Evolutionary conservation across 2,888 invertebrate species (phyloP).

Genomic region (Polydrusus pterygomalis): DNA sequence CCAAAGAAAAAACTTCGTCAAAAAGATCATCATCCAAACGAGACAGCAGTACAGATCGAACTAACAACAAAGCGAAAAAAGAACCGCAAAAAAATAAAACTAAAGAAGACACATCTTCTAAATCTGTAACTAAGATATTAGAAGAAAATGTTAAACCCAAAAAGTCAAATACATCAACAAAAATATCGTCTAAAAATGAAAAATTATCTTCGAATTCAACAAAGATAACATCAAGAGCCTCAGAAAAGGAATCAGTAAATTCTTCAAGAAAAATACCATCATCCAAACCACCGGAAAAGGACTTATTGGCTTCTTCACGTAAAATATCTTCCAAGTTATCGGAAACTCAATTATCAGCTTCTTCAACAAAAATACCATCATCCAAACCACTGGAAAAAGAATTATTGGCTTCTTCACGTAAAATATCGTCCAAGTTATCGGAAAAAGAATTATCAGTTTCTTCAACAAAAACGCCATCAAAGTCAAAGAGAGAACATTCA

Average conservation of each 20-base stretch:
- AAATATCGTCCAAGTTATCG: background rate
- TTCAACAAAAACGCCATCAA: background rate
- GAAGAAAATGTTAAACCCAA: conserved; percentile 21
- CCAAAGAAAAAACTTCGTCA: conserved; percentile 45
- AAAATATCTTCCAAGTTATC: background rate
- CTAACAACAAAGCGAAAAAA: conserved; percentile 45
- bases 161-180: conserved; percentile 20
- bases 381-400: background rate
- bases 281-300: background rate
- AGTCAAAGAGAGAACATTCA: background rate
- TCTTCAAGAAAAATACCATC: background rate
- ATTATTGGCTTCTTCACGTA: background rate
- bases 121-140: conserved; percentile 25
- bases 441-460: background rate
- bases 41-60: conserved; percentile 52
- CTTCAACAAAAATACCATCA: background rate
- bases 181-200: background rate
- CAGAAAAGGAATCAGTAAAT: background rate
- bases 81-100: conserved; percentile 38
- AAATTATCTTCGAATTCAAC: background rate
- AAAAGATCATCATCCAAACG: conserved; percentile 40
- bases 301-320: background rate
- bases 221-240: background rate
- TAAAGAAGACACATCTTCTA: background rate
- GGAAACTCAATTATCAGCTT: background rate